Evolutionary conservation across 2,797 vertebrate genomes (phyloP), one percentile per base, ranked within the genome.

Genomic region (Tenualosa ilisha): DNA sequence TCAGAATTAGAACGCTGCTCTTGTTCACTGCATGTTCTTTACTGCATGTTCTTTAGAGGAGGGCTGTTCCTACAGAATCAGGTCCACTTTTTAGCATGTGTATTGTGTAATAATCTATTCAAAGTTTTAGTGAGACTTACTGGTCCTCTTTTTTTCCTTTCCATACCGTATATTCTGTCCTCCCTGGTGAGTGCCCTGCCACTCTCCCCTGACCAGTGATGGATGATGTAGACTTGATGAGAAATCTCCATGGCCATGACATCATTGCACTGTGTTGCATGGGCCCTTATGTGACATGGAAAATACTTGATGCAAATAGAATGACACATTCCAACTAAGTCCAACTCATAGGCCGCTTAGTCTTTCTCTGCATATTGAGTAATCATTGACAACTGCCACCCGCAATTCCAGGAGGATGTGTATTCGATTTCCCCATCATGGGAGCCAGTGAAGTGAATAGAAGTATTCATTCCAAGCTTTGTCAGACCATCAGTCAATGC

Each of bases 361-460:
- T 0, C 37, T 20, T 7, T 43, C 31, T 79, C 22, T 79, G 37
- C 37, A 22, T 79, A 46, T 43, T 79, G 37, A 79, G 37, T 79
- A 79, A 79, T 79, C 37, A 79, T 79, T 79, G 68, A 75, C 68
- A 43, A 22, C 37, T 22, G 40, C 72, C 72, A 79, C 72, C 72
- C 22, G 17, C 20, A 79, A 72, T 15, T 17, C 20, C 2, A 46
- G 37, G 40, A 20, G 72, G 72, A 37, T 84, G 90, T 91, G 84
- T 83, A 53, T 90, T 92, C 85, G 40, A 84, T 89, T 91, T 92
- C 79, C 84, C 1, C 82, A 85, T 87, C 75, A 49, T 84, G 82
- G 86, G 86, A 75, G 84, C 20, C 75, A 89, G 85, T 40, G 86
- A 89, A 84, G 82, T 81, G 31, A 49, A 61, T 81, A 84, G 68